Evolutionary conservation across 2,888 invertebrate genomes (phyloP), one percentile per base, ranked within the genome.

Genomic region (Noctua janthe): DNA sequence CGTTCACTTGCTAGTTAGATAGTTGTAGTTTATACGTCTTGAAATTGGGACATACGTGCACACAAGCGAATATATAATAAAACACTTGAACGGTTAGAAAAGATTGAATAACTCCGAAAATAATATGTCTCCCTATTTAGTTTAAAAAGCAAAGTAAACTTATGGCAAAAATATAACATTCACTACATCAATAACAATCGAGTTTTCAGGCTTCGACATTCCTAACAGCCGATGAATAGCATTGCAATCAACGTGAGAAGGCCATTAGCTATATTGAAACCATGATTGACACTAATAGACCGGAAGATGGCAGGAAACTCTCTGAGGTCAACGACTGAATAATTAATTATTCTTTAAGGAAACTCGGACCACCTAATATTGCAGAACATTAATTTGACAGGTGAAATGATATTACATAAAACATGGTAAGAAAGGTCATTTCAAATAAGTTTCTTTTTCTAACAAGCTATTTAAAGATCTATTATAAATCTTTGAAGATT

Each of bases 231-330:
- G 35, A 54, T 81, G 20, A 81, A 72, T n/a, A 8, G 35, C 47
- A 56, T 29, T 39, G 47, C 4, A 47, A 71, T 76, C 51, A 76
- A 51, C 13, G n/a, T n/a, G 13, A 35, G 15, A 82, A 56, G 8
- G 8, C 67, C 51, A 69, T 67, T 51, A 69, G 29, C 43, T 51
- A n/a, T 76, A 69, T 82, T 69, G 59, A 76, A 54, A 59, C 56
- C 35, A 74, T 69, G 77, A 81, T 69, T 69, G 59, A 81, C 77
- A 51, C 13, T 76, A 69, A 76, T 51, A 82, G n/a, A 7, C 13
- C n/a, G 10, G n/a, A 51, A 69, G 23, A 47, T 17, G 51, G 35
- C 11, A 20, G 35, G 20, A 43, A 75, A 29, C 4, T 82, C 56
- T 67, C 51, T 3, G 5, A 76, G 51, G 35, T 54, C 54, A 74